Evolutionary conservation across 2,113 vertebrate species (phyloP).

Genomic region (Psilopsiagon aymara): DNA sequence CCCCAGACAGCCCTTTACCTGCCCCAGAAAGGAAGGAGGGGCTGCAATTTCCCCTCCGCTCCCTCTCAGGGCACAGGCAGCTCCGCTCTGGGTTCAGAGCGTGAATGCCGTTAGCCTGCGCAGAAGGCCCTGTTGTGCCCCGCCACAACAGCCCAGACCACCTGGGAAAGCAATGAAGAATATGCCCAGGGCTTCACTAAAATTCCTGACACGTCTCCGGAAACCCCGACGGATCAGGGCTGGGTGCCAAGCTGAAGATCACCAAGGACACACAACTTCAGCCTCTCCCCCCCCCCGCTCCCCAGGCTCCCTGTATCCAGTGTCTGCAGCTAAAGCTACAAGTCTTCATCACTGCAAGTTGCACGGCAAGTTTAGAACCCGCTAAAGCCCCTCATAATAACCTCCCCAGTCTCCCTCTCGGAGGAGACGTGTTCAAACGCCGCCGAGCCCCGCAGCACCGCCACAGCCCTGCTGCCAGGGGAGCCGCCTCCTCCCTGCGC

Average conservation of each 20-base stretch:
- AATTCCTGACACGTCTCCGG: not conserved
- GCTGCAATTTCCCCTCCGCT: not conserved
- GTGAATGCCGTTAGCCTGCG: not conserved
- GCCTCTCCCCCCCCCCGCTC: too few species aligned
- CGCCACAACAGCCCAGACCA: not conserved
- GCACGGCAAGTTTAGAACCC: not conserved
- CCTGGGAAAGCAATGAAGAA: not conserved
- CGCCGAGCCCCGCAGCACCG: not conserved
- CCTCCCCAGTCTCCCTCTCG: not conserved
- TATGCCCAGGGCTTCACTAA: not conserved
- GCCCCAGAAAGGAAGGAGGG: not conserved
- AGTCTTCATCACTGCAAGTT: not conserved
- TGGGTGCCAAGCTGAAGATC: not conserved
- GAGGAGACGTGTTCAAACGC: not conserved
- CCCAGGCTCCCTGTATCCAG: not conserved
- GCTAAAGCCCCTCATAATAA: not conserved
- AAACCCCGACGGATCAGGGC: not conserved
- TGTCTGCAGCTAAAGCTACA: not conserved
- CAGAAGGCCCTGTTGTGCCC: too few species aligned
- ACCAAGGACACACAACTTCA: not conserved
- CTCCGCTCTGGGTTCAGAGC: not conserved
- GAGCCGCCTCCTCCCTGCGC: not conserved
- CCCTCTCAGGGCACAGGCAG: not conserved
- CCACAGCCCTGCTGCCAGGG: not conserved
- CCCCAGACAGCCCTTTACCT: too few species aligned